Evolutionary conservation across 2,888 invertebrate genomes (phyloP).

Genomic region (Calephelis perditalis): DNA sequence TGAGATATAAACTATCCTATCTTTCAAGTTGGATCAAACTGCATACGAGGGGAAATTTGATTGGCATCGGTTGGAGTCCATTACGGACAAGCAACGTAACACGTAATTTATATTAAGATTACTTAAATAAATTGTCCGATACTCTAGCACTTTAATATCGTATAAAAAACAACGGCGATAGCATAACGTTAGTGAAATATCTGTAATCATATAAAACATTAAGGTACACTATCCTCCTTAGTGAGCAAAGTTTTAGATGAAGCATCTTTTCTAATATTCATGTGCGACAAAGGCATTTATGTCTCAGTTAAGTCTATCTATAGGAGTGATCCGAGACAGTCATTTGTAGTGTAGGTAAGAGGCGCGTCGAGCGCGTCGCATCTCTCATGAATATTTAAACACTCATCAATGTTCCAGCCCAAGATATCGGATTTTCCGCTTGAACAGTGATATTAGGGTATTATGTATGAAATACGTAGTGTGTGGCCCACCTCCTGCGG

Average conservation of each 20-base stretch:
- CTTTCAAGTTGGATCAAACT: too few relatives aligned
- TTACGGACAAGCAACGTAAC: too few relatives aligned
- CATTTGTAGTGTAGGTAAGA: constrained; percentile 47
- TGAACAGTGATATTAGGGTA: constrained; percentile 50
- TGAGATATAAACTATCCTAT: too few relatives aligned
- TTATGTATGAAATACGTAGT: constrained; percentile 37
- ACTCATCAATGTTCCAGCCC: constrained; percentile 61
- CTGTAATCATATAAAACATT: neutral
- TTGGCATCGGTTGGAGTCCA: too few relatives aligned
- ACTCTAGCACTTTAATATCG: too few relatives aligned
- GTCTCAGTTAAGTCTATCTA: constrained; percentile 9
- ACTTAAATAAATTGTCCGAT: too few relatives aligned
- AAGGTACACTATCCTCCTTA: neutral
- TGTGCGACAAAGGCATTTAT: constrained; percentile 5
- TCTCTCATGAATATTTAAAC: constrained; percentile 68
- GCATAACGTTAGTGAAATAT: neutral
- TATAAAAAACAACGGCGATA: neutral
- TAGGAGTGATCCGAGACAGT: constrained; percentile 46
- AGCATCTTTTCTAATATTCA: constrained; percentile 7
- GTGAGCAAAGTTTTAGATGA: constrained; percentile 1
- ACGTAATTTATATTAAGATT: too few relatives aligned
- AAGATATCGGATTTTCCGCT: constrained; percentile 71
- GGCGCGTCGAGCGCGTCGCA: constrained; percentile 35
- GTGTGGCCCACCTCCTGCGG: constrained; percentile 21
- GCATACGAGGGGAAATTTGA: too few relatives aligned